Evolutionary conservation across 64 coral and sea anemone genomes (phyloP).

Genomic region (Montipora cactus): DNA sequence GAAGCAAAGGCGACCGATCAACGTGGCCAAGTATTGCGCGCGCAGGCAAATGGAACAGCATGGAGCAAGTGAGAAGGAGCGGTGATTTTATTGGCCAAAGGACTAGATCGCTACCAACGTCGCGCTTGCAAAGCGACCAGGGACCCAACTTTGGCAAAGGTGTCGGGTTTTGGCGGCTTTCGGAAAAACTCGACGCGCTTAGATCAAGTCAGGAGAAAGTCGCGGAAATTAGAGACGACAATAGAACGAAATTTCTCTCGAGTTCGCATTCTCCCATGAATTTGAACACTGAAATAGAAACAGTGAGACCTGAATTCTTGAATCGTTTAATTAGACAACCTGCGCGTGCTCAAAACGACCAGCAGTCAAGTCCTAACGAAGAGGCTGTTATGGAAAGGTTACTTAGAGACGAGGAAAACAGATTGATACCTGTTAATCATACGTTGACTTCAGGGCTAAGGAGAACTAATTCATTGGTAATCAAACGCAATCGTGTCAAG

Average conservation of each 20-base stretch:
- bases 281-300: constrained; percentile 16
- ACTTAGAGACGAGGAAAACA: background rate
- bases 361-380: background rate
- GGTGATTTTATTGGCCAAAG: constrained; percentile 81
- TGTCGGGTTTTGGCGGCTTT: constrained; percentile 75
- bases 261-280: background rate
- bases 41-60: constrained; percentile 86
- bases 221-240: background rate
- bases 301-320: background rate
- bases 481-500: constrained; percentile 31
- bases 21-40: constrained; percentile 74
- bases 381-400: background rate
- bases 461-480: constrained; percentile 33
- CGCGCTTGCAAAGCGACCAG: constrained; percentile 85
- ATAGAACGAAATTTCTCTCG: background rate
- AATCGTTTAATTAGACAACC: constrained; percentile 2
- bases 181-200: constrained; percentile 88
- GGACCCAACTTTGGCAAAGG: constrained; percentile 70
- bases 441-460: background rate
- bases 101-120: constrained; percentile 70
- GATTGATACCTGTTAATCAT: background rate
- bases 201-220: constrained; percentile 66
- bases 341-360: background rate
- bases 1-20: constrained; percentile 29
- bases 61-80: constrained; percentile 82